Conservation (phyloP, 2,888 invertebrate species). For the Aquatica leii region DNA sequence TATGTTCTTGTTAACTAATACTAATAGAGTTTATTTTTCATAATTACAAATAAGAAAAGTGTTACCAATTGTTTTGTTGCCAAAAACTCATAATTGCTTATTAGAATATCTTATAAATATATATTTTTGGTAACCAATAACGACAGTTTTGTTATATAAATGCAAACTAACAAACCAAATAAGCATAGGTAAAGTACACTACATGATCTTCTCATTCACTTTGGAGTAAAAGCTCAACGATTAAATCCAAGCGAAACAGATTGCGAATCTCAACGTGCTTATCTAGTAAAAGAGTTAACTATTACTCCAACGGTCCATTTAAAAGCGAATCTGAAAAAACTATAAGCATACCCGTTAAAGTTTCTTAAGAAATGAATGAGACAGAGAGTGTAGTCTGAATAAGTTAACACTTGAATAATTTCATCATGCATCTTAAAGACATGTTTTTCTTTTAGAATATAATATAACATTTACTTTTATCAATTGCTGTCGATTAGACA, state of each 20-base stretch:
- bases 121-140: no score
- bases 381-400: slow-evolving; percentile 54
- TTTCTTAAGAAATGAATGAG: slow-evolving; percentile 52
- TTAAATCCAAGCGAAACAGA: slow-evolving; percentile 71
- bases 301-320: slow-evolving; percentile 64
- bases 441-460: no score
- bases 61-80: no score
- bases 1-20: no score
- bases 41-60: no score
- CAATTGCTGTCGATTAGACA: no score
- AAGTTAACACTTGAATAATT: no score
- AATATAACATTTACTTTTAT: no score
- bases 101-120: no score
- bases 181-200: slow-evolving; percentile 78
- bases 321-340: slow-evolving; percentile 70
- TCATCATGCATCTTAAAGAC: no score
- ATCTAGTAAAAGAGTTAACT: slow-evolving; percentile 45
- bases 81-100: no score
- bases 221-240: slow-evolving; percentile 73
- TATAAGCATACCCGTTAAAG: slow-evolving; percentile 65
- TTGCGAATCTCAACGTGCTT: slow-evolving; percentile 43
- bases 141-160: slow-evolving; percentile 60
- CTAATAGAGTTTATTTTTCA: no score
- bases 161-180: slow-evolving; percentile 60
- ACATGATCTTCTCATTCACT: slow-evolving; percentile 78